A percentile compares a stretch with the other conserved stretches of the same genome.
These are phyloP conservation scores for Orius insidiosus DNA, from an alignment of 1,140 invertebrate species.

Conservation along the genomic window DNA sequence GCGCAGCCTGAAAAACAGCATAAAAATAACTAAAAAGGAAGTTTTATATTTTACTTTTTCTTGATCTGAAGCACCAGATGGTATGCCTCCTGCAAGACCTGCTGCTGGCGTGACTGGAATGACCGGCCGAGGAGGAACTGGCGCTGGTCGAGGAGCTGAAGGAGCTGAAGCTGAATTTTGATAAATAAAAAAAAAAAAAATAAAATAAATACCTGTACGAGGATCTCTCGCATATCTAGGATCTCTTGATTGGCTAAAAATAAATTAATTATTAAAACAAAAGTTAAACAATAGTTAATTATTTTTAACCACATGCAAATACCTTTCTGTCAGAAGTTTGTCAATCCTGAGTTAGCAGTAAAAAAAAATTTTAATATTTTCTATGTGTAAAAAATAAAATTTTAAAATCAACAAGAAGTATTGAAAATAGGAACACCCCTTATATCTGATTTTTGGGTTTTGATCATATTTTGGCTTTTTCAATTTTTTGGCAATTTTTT, in stretches of 20 bases:
- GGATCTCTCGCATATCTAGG: conserved; percentile 12
- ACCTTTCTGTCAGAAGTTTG: no score
- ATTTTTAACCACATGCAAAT: no score
- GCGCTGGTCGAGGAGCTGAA: conserved; percentile 1
- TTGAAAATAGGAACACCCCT: no score
- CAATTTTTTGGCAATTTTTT: no score
- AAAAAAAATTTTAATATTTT: no score
- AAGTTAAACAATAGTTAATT: no score
- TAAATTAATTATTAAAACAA: no score
- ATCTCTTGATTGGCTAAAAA: not conserved
- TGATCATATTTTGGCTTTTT: no score
- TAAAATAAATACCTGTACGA: conserved; percentile 3
- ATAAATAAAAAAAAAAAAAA: not conserved
- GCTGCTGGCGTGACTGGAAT: not conserved
- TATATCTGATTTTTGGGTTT: no score
- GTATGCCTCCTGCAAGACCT: not conserved
- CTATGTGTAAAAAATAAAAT: no score
- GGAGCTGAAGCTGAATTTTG: not conserved
- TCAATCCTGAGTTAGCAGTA: no score
- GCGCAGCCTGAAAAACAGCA: conserved; percentile 61
- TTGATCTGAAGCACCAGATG: conserved; percentile 16
- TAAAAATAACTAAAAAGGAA: conserved; percentile 9
- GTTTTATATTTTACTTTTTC: conserved; percentile 15
- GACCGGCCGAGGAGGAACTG: not conserved
- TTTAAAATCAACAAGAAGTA: no score